Percentiles rank a stretch among this genome's conserved stretches.
Evolutionary conservation across 1,140 invertebrate species (phyloP).

Genomic region (Macrocentrus cingulum): DNA sequence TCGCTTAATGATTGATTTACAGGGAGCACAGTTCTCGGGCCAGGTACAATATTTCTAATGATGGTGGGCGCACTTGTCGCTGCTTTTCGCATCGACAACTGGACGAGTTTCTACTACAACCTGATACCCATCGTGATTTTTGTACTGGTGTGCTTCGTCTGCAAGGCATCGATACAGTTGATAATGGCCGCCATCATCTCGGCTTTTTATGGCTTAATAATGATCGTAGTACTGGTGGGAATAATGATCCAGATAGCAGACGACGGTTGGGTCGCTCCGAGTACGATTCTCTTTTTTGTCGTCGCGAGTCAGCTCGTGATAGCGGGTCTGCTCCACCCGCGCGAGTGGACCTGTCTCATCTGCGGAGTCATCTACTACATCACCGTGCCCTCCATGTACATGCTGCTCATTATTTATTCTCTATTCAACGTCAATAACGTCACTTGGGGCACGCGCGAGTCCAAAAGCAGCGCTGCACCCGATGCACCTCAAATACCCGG

Average conservation of each 20-base stretch:
- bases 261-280: conserved; percentile 78
- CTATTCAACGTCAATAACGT: conserved; percentile 68
- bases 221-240: conserved; percentile 91
- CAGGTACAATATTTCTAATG: conserved; percentile 88
- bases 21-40: conserved; percentile 77
- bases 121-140: conserved; percentile 75
- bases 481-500: conserved; percentile 1
- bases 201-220: conserved; percentile 81
- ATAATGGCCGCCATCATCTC: conserved; percentile 76
- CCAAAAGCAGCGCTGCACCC: conserved; percentile 29
- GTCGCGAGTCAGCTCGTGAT: conserved; percentile 67
- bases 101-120: conserved; percentile 78
- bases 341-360: conserved; percentile 77
- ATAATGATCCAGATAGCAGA: conserved; percentile 78
- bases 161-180: conserved; percentile 75
- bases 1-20: conserved; percentile 47
- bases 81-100: conserved; percentile 77
- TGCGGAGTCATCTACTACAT: conserved; percentile 78
- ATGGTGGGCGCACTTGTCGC: conserved; percentile 85
- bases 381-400: conserved; percentile 70
- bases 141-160: conserved; percentile 73
- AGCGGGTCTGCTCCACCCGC: conserved; percentile 78
- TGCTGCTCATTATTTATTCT: conserved; percentile 69
- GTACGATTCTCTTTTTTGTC: conserved; percentile 74
- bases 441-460: conserved; percentile 85